phyloP scores from a whole-genome alignment of 2,113 vertebrate species.

The Triplophysa rosa region DNA sequence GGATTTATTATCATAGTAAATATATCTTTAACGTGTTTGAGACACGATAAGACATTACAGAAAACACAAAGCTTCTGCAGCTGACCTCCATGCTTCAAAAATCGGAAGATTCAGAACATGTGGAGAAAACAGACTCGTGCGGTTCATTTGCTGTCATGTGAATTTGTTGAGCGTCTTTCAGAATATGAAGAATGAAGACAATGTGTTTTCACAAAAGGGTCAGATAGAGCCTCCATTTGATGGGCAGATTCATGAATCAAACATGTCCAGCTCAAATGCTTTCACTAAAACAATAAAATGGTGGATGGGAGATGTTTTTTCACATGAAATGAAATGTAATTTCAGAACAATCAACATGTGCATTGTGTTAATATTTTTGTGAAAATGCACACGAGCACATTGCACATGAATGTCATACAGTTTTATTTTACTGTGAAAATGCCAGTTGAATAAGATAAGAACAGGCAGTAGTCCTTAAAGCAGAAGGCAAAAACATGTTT shows the following conservation, averaged over 20 bases:
- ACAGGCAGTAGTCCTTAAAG: no score
- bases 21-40: background rate
- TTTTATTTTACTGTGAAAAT: no score
- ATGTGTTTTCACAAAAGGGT: background rate
- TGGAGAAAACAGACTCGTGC: background rate
- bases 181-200: background rate
- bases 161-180: background rate
- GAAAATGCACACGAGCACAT: no score
- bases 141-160: no score
- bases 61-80: background rate
- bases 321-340: no score
- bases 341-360: no score
- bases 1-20: background rate
- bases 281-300: background rate
- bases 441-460: no score
- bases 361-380: no score
- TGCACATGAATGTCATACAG: no score
- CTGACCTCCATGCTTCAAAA: constrained; percentile 36
- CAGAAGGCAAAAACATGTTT: no score
- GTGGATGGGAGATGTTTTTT: no score
- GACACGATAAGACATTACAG: background rate
- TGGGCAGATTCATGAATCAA: background rate
- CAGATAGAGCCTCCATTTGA: background rate
- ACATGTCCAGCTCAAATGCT: background rate
- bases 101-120: background rate